A percentile compares a stretch with the other conserved stretches of the same genome.
phyloP scores from a whole-genome alignment of 2,797 vertebrate species.

The Pangasius mekongensis region DNA sequence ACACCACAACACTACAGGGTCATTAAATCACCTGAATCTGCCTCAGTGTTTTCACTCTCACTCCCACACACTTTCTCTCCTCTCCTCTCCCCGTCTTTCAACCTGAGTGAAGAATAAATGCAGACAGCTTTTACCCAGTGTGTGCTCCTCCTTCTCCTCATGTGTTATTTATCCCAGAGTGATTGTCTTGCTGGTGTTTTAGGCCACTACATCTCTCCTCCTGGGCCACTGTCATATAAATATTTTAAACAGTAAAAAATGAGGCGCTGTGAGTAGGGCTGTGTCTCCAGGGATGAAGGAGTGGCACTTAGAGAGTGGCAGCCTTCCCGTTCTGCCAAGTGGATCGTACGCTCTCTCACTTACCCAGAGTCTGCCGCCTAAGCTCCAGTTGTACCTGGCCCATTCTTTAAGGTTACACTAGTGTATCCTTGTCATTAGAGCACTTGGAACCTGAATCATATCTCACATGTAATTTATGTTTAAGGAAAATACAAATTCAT shows the following conservation, averaged over 20 bases:
- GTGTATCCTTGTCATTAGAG: neutral
- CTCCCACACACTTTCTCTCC: slow-evolving; percentile 26
- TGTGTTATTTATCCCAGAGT: slow-evolving; percentile 71
- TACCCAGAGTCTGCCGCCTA: slow-evolving; percentile 34
- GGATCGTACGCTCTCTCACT: slow-evolving; percentile 42
- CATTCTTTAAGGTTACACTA: slow-evolving; percentile 1
- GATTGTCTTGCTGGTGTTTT: slow-evolving; percentile 64
- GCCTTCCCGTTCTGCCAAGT: slow-evolving; percentile 40
- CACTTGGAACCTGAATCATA: neutral
- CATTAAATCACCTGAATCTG: slow-evolving; percentile 66
- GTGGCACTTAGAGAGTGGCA: slow-evolving; percentile 55
- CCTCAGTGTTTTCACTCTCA: slow-evolving; percentile 24
- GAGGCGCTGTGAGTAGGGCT: slow-evolving; percentile 60
- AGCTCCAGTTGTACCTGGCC: slow-evolving; percentile 7
- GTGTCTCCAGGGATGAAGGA: slow-evolving; percentile 57
- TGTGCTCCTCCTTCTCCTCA: slow-evolving; percentile 61
- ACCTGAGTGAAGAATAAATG: slow-evolving; percentile 45
- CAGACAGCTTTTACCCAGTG: slow-evolving; percentile 63
- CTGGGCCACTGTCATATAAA: slow-evolving; percentile 61
- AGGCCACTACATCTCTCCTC: slow-evolving; percentile 53
- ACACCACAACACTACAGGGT: slow-evolving; percentile 65
- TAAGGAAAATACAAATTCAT: neutral
- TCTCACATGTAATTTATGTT: neutral
- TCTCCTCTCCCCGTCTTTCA: neutral
- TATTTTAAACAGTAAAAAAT: slow-evolving; percentile 66